phyloP scores from a whole-genome alignment of 2,888 invertebrate species.

The Trimorus sp. region DNA sequence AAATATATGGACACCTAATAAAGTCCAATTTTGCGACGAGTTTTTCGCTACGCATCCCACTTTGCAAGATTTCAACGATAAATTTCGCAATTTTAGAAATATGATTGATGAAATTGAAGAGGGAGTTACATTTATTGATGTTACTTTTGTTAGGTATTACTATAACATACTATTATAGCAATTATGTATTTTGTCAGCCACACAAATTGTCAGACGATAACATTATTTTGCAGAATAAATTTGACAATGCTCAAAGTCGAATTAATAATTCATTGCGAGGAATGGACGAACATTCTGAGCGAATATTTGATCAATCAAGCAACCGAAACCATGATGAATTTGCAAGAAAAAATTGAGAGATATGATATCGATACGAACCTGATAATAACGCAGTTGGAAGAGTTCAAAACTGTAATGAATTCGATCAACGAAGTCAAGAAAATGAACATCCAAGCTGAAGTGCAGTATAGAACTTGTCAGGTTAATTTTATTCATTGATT shows the following conservation, averaged over 20 bases:
- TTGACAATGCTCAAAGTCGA: constrained; percentile 85
- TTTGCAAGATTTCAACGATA: constrained; percentile 89
- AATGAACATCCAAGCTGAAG: constrained; percentile 89
- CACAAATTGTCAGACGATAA: no score
- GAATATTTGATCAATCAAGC: constrained; percentile 86
- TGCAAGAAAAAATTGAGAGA: constrained; percentile 87
- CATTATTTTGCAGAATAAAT: constrained; percentile 23
- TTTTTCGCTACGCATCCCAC: constrained; percentile 87
- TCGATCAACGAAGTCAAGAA: constrained; percentile 90
- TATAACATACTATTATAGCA: not conserved
- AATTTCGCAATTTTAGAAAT: constrained; percentile 82
- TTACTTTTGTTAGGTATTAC: constrained; percentile 85
- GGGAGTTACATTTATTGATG: constrained; percentile 85
- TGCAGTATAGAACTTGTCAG: constrained; percentile 85
- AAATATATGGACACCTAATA: constrained; percentile 90
- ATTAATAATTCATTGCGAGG: constrained; percentile 88
- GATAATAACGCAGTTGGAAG: constrained; percentile 89
- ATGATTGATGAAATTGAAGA: constrained; percentile 83
- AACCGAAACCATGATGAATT: constrained; percentile 85
- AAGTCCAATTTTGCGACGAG: constrained; percentile 88
- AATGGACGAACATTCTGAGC: constrained; percentile 91
- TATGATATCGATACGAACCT: constrained; percentile 87
- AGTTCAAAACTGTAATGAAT: constrained; percentile 92
- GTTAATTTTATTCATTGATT: constrained; percentile 60
- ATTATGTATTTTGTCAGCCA: not conserved